These are phyloP conservation scores for Dipodomys ordii DNA, from an alignment of 2,113 vertebrate genomes.

Conservation along the genomic window DNA sequence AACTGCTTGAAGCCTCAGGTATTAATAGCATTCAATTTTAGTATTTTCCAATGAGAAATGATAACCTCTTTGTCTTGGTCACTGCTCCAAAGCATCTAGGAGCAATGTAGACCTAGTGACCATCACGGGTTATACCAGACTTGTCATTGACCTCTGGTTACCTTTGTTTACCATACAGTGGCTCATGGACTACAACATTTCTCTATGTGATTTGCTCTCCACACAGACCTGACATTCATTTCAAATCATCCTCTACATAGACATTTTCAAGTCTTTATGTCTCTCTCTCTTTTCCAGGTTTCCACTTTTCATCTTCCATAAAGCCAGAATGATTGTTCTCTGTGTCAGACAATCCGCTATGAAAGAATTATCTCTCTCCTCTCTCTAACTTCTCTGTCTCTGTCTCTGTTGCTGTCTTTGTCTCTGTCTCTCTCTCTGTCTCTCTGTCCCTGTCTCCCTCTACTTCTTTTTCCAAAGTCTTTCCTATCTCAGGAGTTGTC, in stretches of 20 bases:
- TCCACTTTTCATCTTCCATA: background rate
- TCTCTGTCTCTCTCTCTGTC: background rate
- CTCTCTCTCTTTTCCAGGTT: background rate
- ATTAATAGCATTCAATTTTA: background rate
- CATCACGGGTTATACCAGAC: background rate
- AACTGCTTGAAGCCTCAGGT: background rate
- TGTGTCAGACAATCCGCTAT: background rate
- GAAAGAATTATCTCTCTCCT: background rate
- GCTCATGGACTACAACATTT: background rate
- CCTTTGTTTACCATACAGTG: background rate
- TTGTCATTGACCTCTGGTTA: background rate
- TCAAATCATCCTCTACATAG: background rate
- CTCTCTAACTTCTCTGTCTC: background rate
- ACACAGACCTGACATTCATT: background rate
- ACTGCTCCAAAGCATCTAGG: background rate
- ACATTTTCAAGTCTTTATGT: background rate
- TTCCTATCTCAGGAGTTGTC: background rate
- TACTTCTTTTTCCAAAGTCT: background rate
- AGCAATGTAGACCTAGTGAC: background rate
- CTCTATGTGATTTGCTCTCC: background rate
- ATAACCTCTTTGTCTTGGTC: background rate
- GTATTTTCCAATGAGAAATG: background rate
- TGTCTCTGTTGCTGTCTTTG: background rate
- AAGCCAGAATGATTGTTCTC: background rate
- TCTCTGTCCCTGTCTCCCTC: background rate